Percentiles rank a stretch among this genome's conserved stretches.
Evolutionary conservation across 2,797 vertebrate genomes (phyloP).

Genomic region (Enteromius afrohamiltoni): DNA sequence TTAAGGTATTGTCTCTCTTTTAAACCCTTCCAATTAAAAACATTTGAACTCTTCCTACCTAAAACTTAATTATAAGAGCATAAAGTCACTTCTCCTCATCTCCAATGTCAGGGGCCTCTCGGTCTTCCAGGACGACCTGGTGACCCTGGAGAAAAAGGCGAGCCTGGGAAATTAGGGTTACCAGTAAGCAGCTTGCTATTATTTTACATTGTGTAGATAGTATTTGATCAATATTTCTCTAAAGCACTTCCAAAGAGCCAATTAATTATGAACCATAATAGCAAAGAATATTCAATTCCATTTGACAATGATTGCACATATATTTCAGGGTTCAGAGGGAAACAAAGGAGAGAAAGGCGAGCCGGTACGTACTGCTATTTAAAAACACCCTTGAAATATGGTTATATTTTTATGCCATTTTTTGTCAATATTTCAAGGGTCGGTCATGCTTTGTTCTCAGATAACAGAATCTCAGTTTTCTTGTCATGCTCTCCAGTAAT

Average conservation of each 20-base stretch:
- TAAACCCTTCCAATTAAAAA: not conserved
- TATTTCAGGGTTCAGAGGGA: constrained; percentile 77
- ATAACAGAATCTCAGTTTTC: constrained; percentile 11
- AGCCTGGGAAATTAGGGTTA: constrained; percentile 69
- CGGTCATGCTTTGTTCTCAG: not conserved
- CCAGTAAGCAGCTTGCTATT: constrained; percentile 64
- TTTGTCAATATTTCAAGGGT: constrained; percentile 18
- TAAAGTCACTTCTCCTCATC: not conserved
- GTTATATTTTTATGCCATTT: not conserved
- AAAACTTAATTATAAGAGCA: not conserved
- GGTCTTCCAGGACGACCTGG: constrained; percentile 85
- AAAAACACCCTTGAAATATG: not conserved
- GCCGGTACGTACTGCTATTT: constrained; percentile 72
- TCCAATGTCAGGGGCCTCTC: constrained; percentile 77
- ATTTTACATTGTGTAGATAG: not conserved
- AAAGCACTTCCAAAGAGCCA: not conserved
- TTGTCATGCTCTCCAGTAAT: not conserved
- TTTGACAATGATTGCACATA: not conserved
- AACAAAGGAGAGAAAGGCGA: constrained; percentile 84
- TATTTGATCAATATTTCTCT: not conserved
- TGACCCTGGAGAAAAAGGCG: constrained; percentile 82
- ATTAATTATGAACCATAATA: not conserved
- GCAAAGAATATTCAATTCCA: not conserved
- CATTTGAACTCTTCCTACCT: not conserved
- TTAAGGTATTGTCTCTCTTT: constrained; percentile 74